Evolutionary conservation across 30 jellyfish, hydroid and myxozoan species (phyloP).

Genomic region (Cassiopea andromeda): DNA sequence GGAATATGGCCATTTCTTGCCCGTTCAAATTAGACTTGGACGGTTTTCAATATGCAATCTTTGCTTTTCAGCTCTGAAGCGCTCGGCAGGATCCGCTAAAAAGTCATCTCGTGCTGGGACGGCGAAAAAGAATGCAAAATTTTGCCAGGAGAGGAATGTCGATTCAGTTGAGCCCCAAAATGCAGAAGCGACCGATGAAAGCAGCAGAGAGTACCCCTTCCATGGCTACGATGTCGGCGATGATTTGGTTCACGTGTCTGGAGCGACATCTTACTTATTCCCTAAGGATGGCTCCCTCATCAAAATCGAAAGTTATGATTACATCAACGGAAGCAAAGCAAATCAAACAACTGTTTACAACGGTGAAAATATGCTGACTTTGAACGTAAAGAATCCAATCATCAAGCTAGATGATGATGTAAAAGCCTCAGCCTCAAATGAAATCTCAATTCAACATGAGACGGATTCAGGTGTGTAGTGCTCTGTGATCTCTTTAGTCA

Average conservation of each 20-base stretch:
- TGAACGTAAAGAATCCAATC: slow-evolving; percentile 26
- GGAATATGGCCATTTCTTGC: too few species aligned
- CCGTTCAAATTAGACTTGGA: too few species aligned
- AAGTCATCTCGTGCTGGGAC: slow-evolving; percentile 67
- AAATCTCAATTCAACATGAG: background rate
- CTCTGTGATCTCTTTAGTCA: too few species aligned
- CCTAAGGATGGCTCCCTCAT: slow-evolving; percentile 71
- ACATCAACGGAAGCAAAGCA: slow-evolving; percentile 50
- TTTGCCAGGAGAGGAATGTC: slow-evolving; percentile 25
- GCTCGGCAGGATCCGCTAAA: slow-evolving; percentile 57
- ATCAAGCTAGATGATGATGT: background rate
- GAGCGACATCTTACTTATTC: slow-evolving; percentile 56
- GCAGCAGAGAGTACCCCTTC: slow-evolving; percentile 55
- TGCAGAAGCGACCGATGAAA: slow-evolving; percentile 43
- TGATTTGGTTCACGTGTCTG: slow-evolving; percentile 67
- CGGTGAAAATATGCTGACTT: slow-evolving; percentile 26
- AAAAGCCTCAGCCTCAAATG: background rate
- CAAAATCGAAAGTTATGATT: slow-evolving; percentile 55
- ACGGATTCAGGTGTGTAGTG: background rate
- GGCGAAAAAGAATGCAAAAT: slow-evolving; percentile 48
- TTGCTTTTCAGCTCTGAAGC: slow-evolving; percentile 30
- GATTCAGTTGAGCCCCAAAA: slow-evolving; percentile 17
- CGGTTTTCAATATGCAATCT: background rate
- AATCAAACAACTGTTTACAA: slow-evolving; percentile 52
- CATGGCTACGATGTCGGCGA: slow-evolving; percentile 94